Evolutionary conservation across 1,140 invertebrate genomes (phyloP), one percentile per base, ranked within the genome.

Genomic region (Ceratoteleas bidentatus): DNA sequence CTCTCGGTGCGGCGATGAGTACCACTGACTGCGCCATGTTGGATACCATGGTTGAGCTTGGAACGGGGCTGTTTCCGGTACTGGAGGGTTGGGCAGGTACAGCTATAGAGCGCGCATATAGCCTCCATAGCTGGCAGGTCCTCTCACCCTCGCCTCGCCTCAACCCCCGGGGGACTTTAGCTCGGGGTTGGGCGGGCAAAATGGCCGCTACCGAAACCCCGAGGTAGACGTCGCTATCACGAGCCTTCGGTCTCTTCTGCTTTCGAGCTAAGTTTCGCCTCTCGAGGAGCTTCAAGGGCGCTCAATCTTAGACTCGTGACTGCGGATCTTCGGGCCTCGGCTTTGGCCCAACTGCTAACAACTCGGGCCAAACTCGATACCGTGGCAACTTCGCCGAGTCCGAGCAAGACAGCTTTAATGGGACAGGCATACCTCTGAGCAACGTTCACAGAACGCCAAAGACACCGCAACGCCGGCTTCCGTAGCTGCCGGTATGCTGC

Each of bases 1-100:
- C 60, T 58, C 56, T 56, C 4, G 65, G 45, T 43, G 58, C 15
- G 47, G 33, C 66, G 72, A 86, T 90, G 88, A 89, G 88, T 86
- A 88, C 88, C 88, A 87, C 90, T 91, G 88, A 65, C 61, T 85
- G 86, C 87, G 87, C 87, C 87, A 90, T 90, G 88, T 90, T 90
- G 87, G 85, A 86, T 87, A 89, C 86, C 85, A 89, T 86, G 86
- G 87, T 87, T 85, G 85, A 87, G 89, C 85, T 89, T 81, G 89
- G 85, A 81, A 88, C 85, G 86, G 69, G 88, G 87, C 81, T 87
- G 89, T 89, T 90, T 90, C 88, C 90, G 89, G 90, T 89, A 85
- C 84, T 88, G 85, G 85, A 85, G 87, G 84, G 84, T 82, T 87
- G 84, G 84, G 76, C 84, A 89, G 87, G 88, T 89, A 87, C 84